phyloP scores from a whole-genome alignment of 2,797 vertebrate genomes.

The Anabas testudineus region DNA sequence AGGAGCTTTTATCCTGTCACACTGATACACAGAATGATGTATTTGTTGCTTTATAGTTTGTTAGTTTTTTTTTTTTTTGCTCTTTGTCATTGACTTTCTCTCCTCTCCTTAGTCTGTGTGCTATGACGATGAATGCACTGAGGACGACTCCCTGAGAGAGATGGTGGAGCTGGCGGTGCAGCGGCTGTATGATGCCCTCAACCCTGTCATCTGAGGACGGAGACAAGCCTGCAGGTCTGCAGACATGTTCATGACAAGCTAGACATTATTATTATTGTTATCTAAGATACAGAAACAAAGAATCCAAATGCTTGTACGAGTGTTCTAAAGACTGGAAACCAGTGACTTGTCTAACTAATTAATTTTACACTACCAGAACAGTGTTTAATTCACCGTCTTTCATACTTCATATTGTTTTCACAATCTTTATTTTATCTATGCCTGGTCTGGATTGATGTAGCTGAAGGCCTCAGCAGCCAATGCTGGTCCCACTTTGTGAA shows the following conservation, averaged over 20 bases:
- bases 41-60: not conserved
- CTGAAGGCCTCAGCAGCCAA: not conserved
- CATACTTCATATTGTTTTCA: not conserved
- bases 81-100: not conserved
- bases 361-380: not conserved
- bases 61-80: not conserved
- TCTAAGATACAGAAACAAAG: not conserved
- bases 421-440: not conserved
- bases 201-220: slow-evolving; percentile 80
- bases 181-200: slow-evolving; percentile 90
- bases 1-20: slow-evolving; percentile 20
- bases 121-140: slow-evolving; percentile 88
- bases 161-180: slow-evolving; percentile 93
- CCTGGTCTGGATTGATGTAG: not conserved
- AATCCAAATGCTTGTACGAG: not conserved
- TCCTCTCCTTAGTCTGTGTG: slow-evolving; percentile 82
- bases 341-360: not conserved
- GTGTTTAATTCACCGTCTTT: not conserved
- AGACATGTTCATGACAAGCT: not conserved
- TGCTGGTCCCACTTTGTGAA: not conserved
- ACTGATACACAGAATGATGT: not conserved
- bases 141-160: slow-evolving; percentile 92
- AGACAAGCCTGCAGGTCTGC: not conserved
- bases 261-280: not conserved
- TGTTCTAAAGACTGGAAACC: not conserved